Evolutionary conservation across 1,140 invertebrate species (phyloP).

Genomic region (Drosophila virilis): DNA sequence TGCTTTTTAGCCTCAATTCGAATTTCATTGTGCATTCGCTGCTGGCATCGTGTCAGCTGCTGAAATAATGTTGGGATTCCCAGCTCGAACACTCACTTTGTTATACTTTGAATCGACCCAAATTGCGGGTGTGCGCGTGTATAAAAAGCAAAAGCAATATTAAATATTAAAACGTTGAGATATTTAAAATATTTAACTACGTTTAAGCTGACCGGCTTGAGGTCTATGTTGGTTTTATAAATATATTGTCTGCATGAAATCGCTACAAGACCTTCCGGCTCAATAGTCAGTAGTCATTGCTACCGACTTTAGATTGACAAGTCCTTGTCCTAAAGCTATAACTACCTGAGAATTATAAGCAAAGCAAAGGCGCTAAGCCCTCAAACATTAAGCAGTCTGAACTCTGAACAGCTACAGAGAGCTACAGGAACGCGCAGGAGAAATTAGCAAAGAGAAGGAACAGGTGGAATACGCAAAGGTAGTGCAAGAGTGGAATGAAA

Average conservation of each 20-base stretch:
- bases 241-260: no score
- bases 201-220: no score
- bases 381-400: no score
- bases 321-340: no score
- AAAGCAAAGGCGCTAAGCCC: no score
- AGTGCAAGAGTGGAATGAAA: not conserved
- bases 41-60: conserved; percentile 67
- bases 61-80: conserved; percentile 33
- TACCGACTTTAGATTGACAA: no score
- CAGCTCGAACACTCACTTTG: conserved; percentile 3
- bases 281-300: no score
- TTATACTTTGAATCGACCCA: conserved; percentile 60
- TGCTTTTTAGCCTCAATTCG: conserved; percentile 77
- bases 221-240: no score
- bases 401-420: no score
- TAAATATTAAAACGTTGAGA: conserved; percentile 7
- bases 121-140: conserved; percentile 35
- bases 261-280: no score
- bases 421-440: not conserved
- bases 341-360: no score
- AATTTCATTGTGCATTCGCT: conserved; percentile 54
- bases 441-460: not conserved
- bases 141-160: conserved; percentile 23
- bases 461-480: not conserved
- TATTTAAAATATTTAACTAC: not conserved